Conservation (phyloP, 1,140 invertebrate species). For the Cydia fagiglandana region DNA sequence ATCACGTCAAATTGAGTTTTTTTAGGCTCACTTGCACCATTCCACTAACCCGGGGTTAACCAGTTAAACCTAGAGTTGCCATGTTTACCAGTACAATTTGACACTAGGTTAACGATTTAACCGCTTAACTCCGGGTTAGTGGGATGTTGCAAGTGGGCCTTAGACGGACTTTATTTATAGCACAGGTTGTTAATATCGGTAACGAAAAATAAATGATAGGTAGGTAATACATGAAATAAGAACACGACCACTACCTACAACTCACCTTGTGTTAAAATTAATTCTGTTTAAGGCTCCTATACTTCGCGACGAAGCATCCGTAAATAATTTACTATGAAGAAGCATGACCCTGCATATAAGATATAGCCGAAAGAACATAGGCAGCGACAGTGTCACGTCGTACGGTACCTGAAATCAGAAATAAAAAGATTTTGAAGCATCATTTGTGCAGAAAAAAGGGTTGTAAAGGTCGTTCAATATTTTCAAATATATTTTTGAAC, state of each 20-base stretch:
- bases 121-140: no score
- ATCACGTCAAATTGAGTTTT: no score
- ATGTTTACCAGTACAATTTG: no score
- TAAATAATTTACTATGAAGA: constrained; percentile 99
- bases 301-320: constrained; percentile 96
- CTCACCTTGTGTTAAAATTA: constrained; percentile 97
- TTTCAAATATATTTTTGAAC: no score
- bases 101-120: no score
- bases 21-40: no score
- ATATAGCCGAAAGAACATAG: constrained; percentile 99
- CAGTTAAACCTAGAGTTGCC: no score
- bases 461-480: neutral
- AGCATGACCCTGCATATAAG: constrained; percentile 99
- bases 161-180: no score
- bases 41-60: no score
- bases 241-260: neutral
- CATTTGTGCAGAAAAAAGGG: neutral
- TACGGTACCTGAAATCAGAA: constrained; percentile 87
- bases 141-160: no score
- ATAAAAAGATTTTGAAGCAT: constrained; percentile 23
- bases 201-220: no score
- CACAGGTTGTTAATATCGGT: no score
- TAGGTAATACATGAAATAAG: neutral
- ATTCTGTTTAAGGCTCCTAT: constrained; percentile 99
- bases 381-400: constrained; percentile 97